phyloP scores from a whole-genome alignment of 1,140 invertebrate species.

The Sycophila sp. region DNA sequence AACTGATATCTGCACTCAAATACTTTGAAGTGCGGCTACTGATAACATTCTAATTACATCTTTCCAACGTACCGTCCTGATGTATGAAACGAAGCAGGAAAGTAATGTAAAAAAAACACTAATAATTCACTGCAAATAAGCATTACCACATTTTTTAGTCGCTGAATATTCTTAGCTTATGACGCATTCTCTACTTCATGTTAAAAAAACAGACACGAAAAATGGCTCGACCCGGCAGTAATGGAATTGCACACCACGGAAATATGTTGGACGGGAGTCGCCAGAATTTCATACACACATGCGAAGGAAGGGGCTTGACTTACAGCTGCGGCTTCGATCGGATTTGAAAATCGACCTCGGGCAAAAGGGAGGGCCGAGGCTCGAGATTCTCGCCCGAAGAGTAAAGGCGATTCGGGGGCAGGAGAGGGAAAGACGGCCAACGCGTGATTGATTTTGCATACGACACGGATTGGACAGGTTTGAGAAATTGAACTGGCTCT shows the following conservation, averaged over 20 bases:
- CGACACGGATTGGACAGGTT: conserved; percentile 68
- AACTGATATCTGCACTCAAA: conserved; percentile 32
- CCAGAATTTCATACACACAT: conserved; percentile 47
- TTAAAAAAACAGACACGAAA: too few species aligned
- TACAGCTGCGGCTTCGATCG: conserved; percentile 51
- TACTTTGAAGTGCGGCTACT: conserved; percentile 48
- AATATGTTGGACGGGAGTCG: conserved; percentile 38
- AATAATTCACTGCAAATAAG: too few species aligned
- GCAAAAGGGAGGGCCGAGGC: conserved; percentile 46
- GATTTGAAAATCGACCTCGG: conserved; percentile 59
- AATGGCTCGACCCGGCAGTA: neutral
- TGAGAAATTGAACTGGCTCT: conserved; percentile 67
- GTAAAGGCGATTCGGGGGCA: conserved; percentile 26
- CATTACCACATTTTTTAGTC: too few species aligned
- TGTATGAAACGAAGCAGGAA: too few species aligned
- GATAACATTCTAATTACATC: conserved; percentile 44
- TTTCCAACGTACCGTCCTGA: too few species aligned
- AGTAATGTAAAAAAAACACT: too few species aligned
- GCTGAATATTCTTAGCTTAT: too few species aligned
- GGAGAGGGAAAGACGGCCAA: conserved; percentile 8
- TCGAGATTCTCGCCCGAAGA: conserved; percentile 37
- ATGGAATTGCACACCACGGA: conserved; percentile 23
- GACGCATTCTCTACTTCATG: too few species aligned
- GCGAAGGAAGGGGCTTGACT: conserved; percentile 51
- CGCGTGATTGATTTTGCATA: conserved; percentile 68